Base-by-base conservation (phyloP, 2,888 invertebrate genomes). In the Morpho achilles region DNA sequence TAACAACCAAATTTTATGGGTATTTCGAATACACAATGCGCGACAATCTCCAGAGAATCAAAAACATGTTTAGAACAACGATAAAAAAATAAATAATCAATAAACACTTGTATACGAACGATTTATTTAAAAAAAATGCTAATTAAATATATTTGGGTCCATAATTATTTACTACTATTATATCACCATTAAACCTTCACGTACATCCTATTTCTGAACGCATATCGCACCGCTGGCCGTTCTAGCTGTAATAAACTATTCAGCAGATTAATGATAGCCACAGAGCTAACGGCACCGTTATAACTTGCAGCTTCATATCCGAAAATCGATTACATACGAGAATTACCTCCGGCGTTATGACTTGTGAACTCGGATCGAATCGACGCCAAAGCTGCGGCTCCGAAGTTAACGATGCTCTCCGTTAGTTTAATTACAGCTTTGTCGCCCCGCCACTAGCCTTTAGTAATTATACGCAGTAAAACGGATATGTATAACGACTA, bases 351-450 rank as follows among this genome's bases (percentile, higher is more conserved):
- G 67, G 63, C 67, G 63, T 74, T 76, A 76, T 74, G 74, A 73
- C 74, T 78, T 73, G 70, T 73, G 71, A 73, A 73, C 74, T 74
- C 69, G 75, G 73, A 70, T 73, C 73, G 69, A 73, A 76, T 74
- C 69, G 68, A 67, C 71, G 69, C 74, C 76, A 71, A 77, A 76
- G 72, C 73, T 69, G 73, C 69, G 70, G 73, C 72, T 76, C 69
- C 66, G 70, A 76, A 75, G 76, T 84, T 85, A 83, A 85, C 82
- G 82, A 81, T 74, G 70, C 67, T 73, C 75, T 73, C 87, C 84
- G 87, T 87, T 87, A 87, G 71, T 83, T 85, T 87, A 87, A 87
- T 87, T 87, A 79, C 82, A 73, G 78, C 76, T 85, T 83, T 80
- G 82, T 84, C 84, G 81, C 77, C 72, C 72, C 74, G 71, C 76